Conservation (phyloP, 2,113 vertebrate species). For the Antigone vipio region DNA sequence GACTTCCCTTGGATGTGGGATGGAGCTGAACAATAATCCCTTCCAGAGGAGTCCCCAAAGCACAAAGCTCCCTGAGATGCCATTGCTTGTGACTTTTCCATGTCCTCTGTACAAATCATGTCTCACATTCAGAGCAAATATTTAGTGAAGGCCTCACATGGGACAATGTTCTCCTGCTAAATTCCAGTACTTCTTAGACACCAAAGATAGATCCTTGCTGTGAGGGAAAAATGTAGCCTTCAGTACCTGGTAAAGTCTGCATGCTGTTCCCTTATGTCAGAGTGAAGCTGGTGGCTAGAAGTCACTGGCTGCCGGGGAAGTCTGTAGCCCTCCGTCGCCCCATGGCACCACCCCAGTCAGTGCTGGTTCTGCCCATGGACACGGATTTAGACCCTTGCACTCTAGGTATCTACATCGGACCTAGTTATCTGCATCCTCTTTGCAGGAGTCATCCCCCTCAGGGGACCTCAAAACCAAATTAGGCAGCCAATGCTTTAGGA, state of each 20-base stretch:
- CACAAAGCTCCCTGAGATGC: neutral
- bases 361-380: neutral
- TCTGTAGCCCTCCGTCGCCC: neutral
- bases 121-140: neutral
- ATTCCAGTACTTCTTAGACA: neutral
- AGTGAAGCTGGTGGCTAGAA: neutral
- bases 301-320: neutral
- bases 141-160: neutral
- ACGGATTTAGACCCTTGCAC: neutral
- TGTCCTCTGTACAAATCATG: neutral
- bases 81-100: neutral
- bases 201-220: neutral
- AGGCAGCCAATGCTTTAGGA: neutral
- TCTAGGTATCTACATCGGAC: neutral
- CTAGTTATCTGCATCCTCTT: neutral
- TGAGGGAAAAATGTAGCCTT: neutral
- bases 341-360: rapidly evolving
- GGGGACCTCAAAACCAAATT: neutral
- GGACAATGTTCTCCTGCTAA: neutral
- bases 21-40: neutral
- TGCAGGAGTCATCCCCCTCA: neutral
- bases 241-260: neutral
- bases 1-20: neutral
- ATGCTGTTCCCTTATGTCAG: neutral
- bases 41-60: neutral